These are phyloP conservation scores for Hetaerina americana DNA, from an alignment of 1,140 invertebrate genomes.

Conservation along the genomic window DNA sequence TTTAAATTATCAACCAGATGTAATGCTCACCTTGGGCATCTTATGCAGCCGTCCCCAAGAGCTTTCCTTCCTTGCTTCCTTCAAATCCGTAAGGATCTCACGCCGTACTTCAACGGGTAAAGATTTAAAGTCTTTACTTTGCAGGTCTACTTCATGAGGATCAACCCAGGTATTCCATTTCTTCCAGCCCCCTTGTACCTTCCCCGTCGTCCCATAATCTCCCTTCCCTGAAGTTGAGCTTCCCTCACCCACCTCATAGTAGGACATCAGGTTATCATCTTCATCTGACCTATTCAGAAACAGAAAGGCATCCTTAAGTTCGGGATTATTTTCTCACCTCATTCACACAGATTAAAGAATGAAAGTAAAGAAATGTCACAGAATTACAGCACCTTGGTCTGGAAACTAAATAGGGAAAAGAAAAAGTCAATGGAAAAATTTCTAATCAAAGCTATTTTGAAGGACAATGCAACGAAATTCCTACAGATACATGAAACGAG, in stretches of 20 bases:
- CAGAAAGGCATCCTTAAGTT: no score
- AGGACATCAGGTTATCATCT: not conserved
- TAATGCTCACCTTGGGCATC: slow-evolving; percentile 55
- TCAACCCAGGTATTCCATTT: slow-evolving; percentile 30
- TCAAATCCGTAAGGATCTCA: slow-evolving; percentile 82
- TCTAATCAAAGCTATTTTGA: no score
- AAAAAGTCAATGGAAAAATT: no score
- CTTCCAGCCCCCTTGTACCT: not conserved
- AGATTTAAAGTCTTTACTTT: slow-evolving; percentile 59
- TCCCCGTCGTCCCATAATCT: no score
- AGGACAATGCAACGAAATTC: no score
- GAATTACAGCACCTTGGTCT: no score
- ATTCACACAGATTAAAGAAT: no score
- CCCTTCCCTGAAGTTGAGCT: not conserved
- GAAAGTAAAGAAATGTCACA: no score
- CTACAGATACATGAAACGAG: no score
- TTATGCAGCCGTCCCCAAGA: slow-evolving; percentile 74
- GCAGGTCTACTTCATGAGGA: slow-evolving; percentile 66
- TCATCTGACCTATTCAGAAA: not conserved
- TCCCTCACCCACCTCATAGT: not conserved
- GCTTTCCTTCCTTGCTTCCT: slow-evolving; percentile 79
- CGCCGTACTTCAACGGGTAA: slow-evolving; percentile 80
- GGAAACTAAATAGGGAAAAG: no score
- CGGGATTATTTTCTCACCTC: no score
- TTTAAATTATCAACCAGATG: slow-evolving; percentile 23